Evolutionary conservation across 2,797 vertebrate genomes (phyloP).

Genomic region (Scarus forsteni): DNA sequence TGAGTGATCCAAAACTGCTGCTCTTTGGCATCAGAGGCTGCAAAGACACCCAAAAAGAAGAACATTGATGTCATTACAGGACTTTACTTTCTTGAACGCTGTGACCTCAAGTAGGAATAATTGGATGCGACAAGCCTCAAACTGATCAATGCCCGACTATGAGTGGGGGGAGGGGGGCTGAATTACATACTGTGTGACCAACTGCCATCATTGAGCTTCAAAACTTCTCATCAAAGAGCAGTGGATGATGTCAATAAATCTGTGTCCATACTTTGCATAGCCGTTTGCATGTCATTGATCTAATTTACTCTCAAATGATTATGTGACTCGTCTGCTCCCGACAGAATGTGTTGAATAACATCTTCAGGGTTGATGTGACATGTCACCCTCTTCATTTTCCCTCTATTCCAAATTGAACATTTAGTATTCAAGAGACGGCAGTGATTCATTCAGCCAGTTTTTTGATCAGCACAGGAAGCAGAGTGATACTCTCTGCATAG

Average conservation of each 20-base stretch:
- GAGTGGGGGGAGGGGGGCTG: too few species aligned
- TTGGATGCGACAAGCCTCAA: too few species aligned
- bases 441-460: conserved; percentile 26
- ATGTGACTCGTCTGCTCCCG: conserved; percentile 1
- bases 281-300: conserved; percentile 7
- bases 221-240: too few species aligned
- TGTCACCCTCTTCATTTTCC: conserved; percentile 32
- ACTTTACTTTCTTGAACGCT: background rate
- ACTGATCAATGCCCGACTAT: too few species aligned
- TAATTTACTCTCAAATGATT: conserved; percentile 22
- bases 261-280: too few species aligned
- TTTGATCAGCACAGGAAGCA: conserved; percentile 27
- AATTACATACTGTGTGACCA: too few species aligned
- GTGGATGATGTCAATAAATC: background rate
- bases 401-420: conserved; percentile 19
- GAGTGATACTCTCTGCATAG: conserved; percentile 22
- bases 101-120: too few species aligned
- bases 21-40: conserved; percentile 93
- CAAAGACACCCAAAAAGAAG: conserved; percentile 34
- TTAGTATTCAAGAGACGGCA: conserved; percentile 36
- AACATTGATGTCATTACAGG: conserved; percentile 2
- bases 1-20: conserved; percentile 96
- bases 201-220: too few species aligned
- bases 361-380: conserved; percentile 14
- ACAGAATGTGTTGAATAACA: conserved; percentile 22